phyloP scores from a whole-genome alignment of 2,797 vertebrate species.

The Chromis chromis region DNA sequence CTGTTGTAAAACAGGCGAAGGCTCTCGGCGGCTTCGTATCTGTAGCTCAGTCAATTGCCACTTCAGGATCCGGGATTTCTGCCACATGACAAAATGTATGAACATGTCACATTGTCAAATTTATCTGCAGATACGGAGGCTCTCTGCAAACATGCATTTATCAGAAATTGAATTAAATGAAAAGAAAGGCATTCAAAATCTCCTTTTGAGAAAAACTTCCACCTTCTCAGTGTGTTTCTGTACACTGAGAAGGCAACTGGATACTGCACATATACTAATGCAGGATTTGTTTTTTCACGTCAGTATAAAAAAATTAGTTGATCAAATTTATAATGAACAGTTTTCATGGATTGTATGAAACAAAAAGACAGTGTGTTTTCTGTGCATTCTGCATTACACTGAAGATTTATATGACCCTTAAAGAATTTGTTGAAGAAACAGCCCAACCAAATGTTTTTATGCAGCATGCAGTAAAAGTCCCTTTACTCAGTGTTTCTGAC shows the following conservation, averaged over 20 bases:
- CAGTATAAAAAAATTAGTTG: constrained; percentile 33
- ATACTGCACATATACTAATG: constrained; percentile 34
- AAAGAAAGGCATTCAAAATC: constrained; percentile 43
- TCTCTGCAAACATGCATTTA: constrained; percentile 51
- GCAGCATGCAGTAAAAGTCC: constrained; percentile 29
- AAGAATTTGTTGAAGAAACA: constrained; percentile 32
- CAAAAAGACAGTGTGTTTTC: constrained; percentile 12
- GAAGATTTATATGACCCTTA: constrained; percentile 20
- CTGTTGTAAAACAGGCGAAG: constrained; percentile 69
- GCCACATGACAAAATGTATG: constrained; percentile 58
- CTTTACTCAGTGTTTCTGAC: constrained; percentile 27
- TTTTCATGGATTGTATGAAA: constrained; percentile 17
- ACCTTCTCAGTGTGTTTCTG: constrained; percentile 8
- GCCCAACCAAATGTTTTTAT: constrained; percentile 16
- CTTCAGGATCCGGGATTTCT: constrained; percentile 68
- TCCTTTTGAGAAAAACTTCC: constrained; percentile 34
- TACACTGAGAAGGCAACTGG: constrained; percentile 20
- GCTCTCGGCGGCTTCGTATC: constrained; percentile 60
- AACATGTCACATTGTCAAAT: constrained; percentile 68
- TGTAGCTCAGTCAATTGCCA: constrained; percentile 70
- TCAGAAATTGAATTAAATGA: constrained; percentile 57
- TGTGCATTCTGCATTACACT: constrained; percentile 19
- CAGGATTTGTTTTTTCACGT: constrained; percentile 33
- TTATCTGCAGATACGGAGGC: constrained; percentile 46
- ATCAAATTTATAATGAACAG: constrained; percentile 23